phyloP scores from a whole-genome alignment of 2,113 vertebrate genomes.

The Myodes glareolus region DNA sequence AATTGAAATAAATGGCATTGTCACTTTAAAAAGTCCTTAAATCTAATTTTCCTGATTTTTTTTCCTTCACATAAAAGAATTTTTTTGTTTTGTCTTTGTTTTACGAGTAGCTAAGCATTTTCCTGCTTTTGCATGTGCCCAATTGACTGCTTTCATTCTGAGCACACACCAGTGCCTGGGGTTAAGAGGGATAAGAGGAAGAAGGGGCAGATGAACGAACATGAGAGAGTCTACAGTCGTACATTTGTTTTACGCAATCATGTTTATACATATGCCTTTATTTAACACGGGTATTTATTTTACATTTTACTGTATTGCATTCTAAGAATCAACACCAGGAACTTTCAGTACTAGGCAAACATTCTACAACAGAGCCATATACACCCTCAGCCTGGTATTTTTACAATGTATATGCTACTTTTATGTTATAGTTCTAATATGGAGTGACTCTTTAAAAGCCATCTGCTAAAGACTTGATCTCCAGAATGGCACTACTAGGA shows the following conservation, averaged over 20 bases:
- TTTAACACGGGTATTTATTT: background rate
- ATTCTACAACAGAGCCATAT: background rate
- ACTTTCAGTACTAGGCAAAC: background rate
- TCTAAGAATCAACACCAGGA: background rate
- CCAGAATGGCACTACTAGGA: background rate
- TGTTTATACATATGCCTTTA: background rate
- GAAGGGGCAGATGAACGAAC: background rate
- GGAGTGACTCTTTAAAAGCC: background rate
- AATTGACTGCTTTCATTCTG: background rate
- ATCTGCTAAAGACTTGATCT: background rate
- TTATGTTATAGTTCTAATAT: background rate
- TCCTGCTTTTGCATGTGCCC: background rate
- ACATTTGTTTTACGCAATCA: background rate
- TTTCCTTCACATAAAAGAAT: background rate
- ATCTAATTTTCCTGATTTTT: background rate
- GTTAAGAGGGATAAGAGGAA: background rate
- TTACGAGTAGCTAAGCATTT: background rate
- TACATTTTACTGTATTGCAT: background rate
- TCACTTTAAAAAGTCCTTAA: background rate
- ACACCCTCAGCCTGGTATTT: background rate
- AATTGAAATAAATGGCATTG: background rate
- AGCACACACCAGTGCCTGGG: background rate
- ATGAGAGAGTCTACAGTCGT: background rate
- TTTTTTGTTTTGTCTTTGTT: too few species aligned
- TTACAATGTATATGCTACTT: background rate